Evolutionary conservation across 2,888 invertebrate genomes (phyloP).

Genomic region (Agonum fuliginosum): DNA sequence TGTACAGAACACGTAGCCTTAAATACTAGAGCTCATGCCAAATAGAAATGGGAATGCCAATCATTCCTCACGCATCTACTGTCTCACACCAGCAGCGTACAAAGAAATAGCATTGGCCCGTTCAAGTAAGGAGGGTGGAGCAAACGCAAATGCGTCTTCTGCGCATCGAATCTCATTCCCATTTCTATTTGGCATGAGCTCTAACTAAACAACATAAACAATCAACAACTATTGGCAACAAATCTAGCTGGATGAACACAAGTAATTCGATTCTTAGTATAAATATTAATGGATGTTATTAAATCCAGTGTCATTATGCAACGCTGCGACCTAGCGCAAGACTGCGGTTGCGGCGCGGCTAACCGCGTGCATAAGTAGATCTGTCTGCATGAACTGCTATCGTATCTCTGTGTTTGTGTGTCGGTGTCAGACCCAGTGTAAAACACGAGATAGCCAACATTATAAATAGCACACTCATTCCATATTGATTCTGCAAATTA

Average conservation of each 20-base stretch:
- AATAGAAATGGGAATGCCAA: too few species aligned
- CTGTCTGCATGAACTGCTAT: constrained; percentile 42
- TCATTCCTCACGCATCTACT: too few species aligned
- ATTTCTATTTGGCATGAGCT: too few species aligned
- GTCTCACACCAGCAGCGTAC: too few species aligned
- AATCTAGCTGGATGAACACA: constrained; percentile 20
- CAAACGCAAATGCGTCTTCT: too few species aligned
- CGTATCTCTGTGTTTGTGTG: constrained; percentile 7
- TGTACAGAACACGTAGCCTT: too few species aligned
- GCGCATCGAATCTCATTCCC: too few species aligned
- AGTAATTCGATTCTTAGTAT: constrained; percentile 36
- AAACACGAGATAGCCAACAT: constrained; percentile 50
- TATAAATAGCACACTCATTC: constrained; percentile 49
- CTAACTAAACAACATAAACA: too few species aligned
- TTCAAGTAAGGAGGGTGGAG: too few species aligned
- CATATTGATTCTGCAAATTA: constrained; percentile 38
- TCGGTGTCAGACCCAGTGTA: constrained; percentile 36
- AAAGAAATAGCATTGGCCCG: too few species aligned
- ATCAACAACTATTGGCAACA: too few species aligned
- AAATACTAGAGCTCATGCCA: too few species aligned
- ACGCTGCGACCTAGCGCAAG: constrained; percentile 42
- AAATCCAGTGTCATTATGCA: constrained; percentile 52
- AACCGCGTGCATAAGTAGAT: constrained; percentile 56
- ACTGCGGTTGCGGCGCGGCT: constrained; percentile 47
- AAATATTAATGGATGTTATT: constrained; percentile 42